phyloP scores from a whole-genome alignment of 2,797 vertebrate species.

The Ispidina lecontei region DNA sequence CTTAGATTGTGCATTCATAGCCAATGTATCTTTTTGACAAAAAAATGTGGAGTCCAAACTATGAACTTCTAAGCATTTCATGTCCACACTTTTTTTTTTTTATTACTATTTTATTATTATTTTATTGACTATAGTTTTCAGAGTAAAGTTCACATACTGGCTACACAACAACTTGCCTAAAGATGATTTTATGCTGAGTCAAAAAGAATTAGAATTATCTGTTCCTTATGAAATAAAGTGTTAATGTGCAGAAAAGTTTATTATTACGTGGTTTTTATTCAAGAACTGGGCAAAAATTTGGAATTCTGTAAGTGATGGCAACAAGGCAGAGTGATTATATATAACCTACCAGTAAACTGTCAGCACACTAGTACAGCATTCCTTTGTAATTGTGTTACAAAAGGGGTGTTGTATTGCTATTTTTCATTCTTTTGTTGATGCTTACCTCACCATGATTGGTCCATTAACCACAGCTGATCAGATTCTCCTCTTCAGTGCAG shows the following conservation, averaged over 20 bases:
- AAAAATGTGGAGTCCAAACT: background rate
- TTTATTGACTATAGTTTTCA: background rate
- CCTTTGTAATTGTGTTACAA: background rate
- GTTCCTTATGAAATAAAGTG: background rate
- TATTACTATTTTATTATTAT: background rate
- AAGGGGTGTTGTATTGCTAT: background rate
- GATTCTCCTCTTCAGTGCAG: background rate
- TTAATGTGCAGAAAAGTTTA: background rate
- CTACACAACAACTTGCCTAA: background rate
- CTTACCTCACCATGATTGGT: background rate
- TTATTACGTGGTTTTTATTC: background rate
- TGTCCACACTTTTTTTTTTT: background rate
- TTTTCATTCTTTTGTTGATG: background rate
- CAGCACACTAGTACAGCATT: background rate
- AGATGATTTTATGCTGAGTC: background rate
- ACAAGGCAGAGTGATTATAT: background rate
- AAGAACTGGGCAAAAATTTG: background rate
- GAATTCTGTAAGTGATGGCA: background rate
- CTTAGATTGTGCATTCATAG: background rate
- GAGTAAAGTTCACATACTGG: background rate
- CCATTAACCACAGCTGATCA: background rate
- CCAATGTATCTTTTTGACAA: background rate
- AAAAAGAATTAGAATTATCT: background rate
- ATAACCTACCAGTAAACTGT: background rate
- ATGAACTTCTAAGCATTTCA: background rate